These are phyloP conservation scores for Teinopalpus imperialis DNA, from an alignment of 2,888 invertebrate genomes.

Conservation along the genomic window DNA sequence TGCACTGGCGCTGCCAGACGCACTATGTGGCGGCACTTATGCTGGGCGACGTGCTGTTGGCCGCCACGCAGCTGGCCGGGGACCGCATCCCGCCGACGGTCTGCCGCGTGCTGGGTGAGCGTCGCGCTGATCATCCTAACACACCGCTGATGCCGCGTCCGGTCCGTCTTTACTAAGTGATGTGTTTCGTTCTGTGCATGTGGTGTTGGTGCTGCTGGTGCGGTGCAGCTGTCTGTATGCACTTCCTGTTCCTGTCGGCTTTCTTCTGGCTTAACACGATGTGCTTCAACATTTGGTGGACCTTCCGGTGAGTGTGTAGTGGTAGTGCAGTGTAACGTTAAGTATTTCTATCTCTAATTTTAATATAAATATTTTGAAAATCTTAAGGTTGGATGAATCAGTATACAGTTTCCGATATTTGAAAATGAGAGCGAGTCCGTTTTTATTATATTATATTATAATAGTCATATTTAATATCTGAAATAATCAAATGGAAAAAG, in stretches of 20 bases:
- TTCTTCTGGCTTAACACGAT: conserved; percentile 97
- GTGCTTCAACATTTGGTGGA: conserved; percentile 98
- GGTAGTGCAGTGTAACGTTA: no score
- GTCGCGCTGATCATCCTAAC: not conserved
- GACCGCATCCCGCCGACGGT: conserved; percentile 81
- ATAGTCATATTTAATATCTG: no score
- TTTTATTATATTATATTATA: no score
- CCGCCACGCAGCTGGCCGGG: conserved; percentile 87
- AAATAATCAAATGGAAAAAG: no score
- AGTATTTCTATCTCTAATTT: no score
- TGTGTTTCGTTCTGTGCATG: conserved; percentile 33
- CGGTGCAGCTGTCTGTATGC: conserved; percentile 89
- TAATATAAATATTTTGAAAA: no score
- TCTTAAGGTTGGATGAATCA: no score
- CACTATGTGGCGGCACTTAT: conserved; percentile 92
- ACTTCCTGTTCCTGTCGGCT: conserved; percentile 93
- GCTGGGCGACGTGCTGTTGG: conserved; percentile 90
- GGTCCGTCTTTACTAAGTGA: not conserved
- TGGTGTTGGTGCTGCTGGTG: conserved; percentile 38
- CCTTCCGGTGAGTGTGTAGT: conserved; percentile 89
- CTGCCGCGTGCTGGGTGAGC: conserved; percentile 87
- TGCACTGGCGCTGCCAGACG: conserved; percentile 95
- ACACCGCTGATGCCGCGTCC: no score
- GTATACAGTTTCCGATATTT: no score
- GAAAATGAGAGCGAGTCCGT: no score